Evolutionary conservation across 2,888 invertebrate genomes (phyloP), one percentile per base, ranked within the genome.

Genomic region (Hyppa rectilinea): DNA sequence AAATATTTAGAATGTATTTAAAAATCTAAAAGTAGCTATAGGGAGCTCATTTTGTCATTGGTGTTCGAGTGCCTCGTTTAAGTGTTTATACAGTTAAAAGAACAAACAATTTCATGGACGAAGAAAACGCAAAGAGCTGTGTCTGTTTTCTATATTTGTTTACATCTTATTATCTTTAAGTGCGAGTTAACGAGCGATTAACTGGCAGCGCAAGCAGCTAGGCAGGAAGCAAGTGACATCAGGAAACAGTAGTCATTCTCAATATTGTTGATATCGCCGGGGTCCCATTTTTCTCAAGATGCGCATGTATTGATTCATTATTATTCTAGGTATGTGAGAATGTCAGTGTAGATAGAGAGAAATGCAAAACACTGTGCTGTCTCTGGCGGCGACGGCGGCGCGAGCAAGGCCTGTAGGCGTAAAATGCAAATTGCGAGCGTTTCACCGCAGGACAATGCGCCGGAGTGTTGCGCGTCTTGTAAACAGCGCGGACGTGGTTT

Each of bases 391-490:
- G 75, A 63, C 47, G 81, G 47, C 23, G 23, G 81, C 70, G 81
- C 83, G 77, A 85, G 80, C 81, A 78, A 82, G 82, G 80, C 87
- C 87, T 88, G 93, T 92, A 92, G 92, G 94, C 90, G 94, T 92
- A 90, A 92, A 94, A 95, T 95, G 94, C 92, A 95, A 95, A 95
- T 94, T 83, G 87, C 82, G 69, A 79, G 84, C 92, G 93, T 95
- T 95, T 95, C 94, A 92, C 94, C 90, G 87, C 89, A 90, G 90
- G 91, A 95, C 95, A 95, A 95, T 95, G 94, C 92, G 90, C 81
- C 87, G 89, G 87, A 90, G 95, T 96, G 96, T 95, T 91, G 92
- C 88, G 88, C 89, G 89, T 91, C 94, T 90, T 95, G 96, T 95
- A 94, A 96, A 95, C 95, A 95, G 88, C 90, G 85, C 88, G 86